Percentiles rank a stretch among this genome's conserved stretches.
Conservation (phyloP, 2,797 vertebrate species). For the Centropyge bicolor region DNA sequence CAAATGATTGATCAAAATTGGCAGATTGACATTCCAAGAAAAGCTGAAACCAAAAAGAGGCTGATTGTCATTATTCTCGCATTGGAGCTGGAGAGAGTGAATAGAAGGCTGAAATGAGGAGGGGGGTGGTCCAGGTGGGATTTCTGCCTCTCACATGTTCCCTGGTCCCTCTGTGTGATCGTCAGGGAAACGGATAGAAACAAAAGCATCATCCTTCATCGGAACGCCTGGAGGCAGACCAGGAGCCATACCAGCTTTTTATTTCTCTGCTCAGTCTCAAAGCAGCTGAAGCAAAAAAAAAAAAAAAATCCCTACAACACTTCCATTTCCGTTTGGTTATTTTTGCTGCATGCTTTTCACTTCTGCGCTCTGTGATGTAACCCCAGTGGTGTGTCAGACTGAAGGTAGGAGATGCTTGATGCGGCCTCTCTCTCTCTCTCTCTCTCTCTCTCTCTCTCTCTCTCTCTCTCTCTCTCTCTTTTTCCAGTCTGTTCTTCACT, state of each 20-base stretch:
- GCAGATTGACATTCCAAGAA: neutral
- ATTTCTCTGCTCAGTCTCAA: conserved; percentile 50
- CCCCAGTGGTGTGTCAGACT: conserved; percentile 77
- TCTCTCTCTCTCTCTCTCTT: conserved; percentile 23
- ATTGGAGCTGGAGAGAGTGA: neutral
- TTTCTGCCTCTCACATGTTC: neutral
- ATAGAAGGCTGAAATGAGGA: neutral
- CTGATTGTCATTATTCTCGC: neutral
- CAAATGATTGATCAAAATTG: neutral
- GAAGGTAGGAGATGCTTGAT: conserved; percentile 70
- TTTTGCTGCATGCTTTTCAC: conserved; percentile 62
- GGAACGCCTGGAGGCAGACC: conserved; percentile 44
- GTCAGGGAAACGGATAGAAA: conserved; percentile 39
- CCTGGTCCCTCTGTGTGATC: conserved; percentile 12
- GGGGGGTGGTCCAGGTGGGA: conserved; percentile 14
- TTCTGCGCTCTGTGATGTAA: conserved; percentile 70
- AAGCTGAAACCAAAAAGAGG: neutral
- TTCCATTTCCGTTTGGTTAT: conserved; percentile 75
- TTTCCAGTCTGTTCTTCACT: conserved; percentile 61
- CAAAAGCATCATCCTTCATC: conserved; percentile 32
- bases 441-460: conserved; percentile 35
- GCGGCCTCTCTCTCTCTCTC: conserved; percentile 32
- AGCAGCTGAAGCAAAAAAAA: conserved; percentile 25
- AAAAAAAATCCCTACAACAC: conserved; percentile 42
- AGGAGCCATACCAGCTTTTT: conserved; percentile 40